phyloP scores from a whole-genome alignment of 2,113 vertebrate genomes.

The Paradoxurus hermaphroditus region DNA sequence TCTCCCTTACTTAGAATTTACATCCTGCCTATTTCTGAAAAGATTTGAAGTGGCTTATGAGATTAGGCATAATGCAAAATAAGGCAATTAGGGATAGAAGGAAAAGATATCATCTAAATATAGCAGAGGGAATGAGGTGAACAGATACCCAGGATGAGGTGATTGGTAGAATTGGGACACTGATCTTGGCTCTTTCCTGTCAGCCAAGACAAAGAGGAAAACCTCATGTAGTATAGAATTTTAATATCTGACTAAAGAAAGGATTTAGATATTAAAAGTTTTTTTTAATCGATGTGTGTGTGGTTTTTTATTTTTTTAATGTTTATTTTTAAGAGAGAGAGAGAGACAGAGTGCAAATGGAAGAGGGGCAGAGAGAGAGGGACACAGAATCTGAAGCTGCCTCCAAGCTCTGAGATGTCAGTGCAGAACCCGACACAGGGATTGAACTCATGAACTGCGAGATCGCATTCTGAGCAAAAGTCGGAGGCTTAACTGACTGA shows the following conservation, averaged over 20 bases:
- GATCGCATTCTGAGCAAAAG: too few species aligned
- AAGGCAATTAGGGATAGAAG: slow-evolving; percentile 16
- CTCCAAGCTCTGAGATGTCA: too few species aligned
- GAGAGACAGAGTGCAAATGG: too few species aligned
- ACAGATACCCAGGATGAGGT: not conserved
- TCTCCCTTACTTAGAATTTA: slow-evolving; percentile 28
- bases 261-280: not conserved
- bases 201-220: not conserved
- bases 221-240: not conserved
- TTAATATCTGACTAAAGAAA: not conserved
- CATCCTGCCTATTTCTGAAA: slow-evolving; percentile 35
- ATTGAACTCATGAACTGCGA: too few species aligned
- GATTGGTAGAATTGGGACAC: slow-evolving; percentile 1
- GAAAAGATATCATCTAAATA: slow-evolving; percentile 26
- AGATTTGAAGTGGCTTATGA: slow-evolving; percentile 40
- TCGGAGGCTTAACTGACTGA: too few species aligned
- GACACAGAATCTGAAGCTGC: too few species aligned
- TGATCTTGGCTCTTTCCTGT: not conserved
- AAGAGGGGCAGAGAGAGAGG: too few species aligned
- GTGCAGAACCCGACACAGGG: too few species aligned
- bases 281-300: not conserved
- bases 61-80: not conserved
- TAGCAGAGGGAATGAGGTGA: slow-evolving; percentile 6
- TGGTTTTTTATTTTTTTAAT: too few species aligned
- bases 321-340: too few species aligned